A percentile compares a stretch with the other conserved stretches of the same genome.
phyloP scores from a whole-genome alignment of 2,888 invertebrate species.

The Apamea anceps region DNA sequence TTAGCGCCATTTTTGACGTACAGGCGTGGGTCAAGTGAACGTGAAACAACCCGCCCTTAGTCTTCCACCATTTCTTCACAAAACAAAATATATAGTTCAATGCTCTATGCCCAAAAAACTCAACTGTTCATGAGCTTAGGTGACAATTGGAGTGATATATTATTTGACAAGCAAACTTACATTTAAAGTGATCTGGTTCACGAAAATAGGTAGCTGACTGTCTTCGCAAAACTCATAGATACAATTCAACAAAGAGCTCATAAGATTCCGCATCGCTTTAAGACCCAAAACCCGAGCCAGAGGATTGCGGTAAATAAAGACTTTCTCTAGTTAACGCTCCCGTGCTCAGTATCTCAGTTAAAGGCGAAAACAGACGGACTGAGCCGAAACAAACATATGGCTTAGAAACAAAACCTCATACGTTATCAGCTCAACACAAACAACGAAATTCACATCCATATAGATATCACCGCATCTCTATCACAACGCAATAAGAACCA shows the following conservation, averaged over 20 bases:
- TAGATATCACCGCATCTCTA: conserved; percentile 48
- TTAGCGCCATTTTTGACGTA: no score
- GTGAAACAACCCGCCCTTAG: no score
- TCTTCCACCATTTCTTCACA: background rate
- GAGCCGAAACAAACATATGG: conserved; percentile 66
- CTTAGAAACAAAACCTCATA: conserved; percentile 65
- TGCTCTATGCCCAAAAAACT: background rate
- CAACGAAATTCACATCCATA: conserved; percentile 48
- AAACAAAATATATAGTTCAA: background rate
- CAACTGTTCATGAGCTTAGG: background rate
- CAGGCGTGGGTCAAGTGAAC: no score
- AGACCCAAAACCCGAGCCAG: conserved; percentile 8
- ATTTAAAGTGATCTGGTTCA: background rate
- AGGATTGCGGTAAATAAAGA: conserved; percentile 51
- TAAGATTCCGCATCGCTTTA: conserved; percentile 25
- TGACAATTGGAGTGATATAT: background rate
- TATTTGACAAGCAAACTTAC: background rate
- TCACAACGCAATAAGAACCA: conserved; percentile 60
- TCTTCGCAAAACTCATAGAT: background rate
- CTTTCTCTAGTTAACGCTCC: conserved; percentile 34
- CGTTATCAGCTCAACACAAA: conserved; percentile 67
- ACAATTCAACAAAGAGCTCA: conserved; percentile 37
- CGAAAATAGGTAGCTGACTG: background rate
- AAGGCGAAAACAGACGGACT: conserved; percentile 49
- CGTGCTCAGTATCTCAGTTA: conserved; percentile 31